phyloP scores from a whole-genome alignment of 2,113 vertebrate genomes.

The Ornithorhynchus anatinus region DNA sequence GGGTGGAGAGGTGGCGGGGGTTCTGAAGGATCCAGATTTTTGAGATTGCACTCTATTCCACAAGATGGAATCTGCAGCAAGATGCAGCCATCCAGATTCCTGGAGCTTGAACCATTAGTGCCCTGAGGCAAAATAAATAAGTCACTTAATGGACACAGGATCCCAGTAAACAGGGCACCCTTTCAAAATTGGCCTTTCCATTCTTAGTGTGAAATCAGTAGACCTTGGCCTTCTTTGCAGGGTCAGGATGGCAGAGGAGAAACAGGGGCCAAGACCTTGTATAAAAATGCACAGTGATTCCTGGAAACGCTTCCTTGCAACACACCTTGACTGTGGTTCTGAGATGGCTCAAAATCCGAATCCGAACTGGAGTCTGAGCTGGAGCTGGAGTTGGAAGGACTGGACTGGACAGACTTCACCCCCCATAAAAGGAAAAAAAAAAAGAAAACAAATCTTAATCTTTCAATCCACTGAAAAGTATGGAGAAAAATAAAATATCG shows the following conservation, averaged over 20 bases:
- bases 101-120: too few relatives aligned
- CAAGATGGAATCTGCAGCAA: too few relatives aligned
- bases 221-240: neutral
- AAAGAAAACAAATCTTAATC: constrained; percentile 46
- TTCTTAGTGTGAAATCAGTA: too few relatives aligned
- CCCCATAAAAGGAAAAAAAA: constrained; percentile 26
- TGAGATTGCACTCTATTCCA: too few relatives aligned
- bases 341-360: constrained; percentile 93
- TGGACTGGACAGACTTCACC: constrained; percentile 89
- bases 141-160: too few relatives aligned
- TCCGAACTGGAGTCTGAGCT: constrained; percentile 96
- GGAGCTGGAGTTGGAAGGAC: constrained; percentile 92
- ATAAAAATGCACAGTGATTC: neutral
- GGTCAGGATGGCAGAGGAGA: neutral
- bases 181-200: neutral
- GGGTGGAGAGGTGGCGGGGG: too few relatives aligned
- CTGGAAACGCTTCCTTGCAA: neutral
- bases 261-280: neutral
- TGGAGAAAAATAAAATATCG: neutral
- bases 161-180: too few relatives aligned
- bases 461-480: constrained; percentile 22
- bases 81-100: too few relatives aligned
- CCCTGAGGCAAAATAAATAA: too few relatives aligned
- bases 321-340: constrained; percentile 97
- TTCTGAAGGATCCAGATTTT: too few relatives aligned